A percentile compares a stretch with the other conserved stretches of the same genome.
Conservation (phyloP, 2,113 vertebrate species). For the Centropus unirufus region DNA sequence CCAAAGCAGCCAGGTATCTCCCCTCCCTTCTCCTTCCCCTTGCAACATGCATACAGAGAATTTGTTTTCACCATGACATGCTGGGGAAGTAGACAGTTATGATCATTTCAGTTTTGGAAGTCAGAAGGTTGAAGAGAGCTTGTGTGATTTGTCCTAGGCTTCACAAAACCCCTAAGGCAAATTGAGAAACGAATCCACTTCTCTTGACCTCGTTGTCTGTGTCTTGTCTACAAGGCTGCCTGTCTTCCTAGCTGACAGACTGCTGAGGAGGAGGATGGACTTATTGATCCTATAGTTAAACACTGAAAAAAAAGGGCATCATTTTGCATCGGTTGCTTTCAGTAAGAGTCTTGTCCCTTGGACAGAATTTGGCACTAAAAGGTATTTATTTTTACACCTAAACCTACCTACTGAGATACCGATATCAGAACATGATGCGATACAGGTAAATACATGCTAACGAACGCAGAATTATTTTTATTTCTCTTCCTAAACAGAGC, state of each 20-base stretch:
- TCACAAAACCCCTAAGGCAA: constrained; percentile 49
- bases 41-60: not conserved
- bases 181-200: constrained; percentile 33
- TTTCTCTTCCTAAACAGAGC: not conserved
- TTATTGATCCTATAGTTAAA: constrained; percentile 24
- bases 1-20: not conserved
- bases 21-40: not conserved
- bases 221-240: constrained; percentile 33
- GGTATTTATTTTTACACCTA: not conserved
- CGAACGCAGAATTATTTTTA: not conserved
- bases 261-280: not conserved
- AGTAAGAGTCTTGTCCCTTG: not conserved
- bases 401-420: not conserved
- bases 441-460: not conserved
- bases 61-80: not conserved
- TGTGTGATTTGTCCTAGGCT: constrained; percentile 53
- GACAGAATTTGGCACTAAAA: not conserved
- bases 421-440: not conserved
- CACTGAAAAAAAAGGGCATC: not conserved
- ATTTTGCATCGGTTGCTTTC: not conserved
- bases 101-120: constrained; percentile 30
- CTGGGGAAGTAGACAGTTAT: not conserved
- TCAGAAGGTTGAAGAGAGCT: constrained; percentile 18
- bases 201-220: constrained; percentile 20
- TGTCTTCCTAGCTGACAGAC: constrained; percentile 40